phyloP scores from a whole-genome alignment of 2,113 vertebrate genomes.

The Calidris pugnax region DNA sequence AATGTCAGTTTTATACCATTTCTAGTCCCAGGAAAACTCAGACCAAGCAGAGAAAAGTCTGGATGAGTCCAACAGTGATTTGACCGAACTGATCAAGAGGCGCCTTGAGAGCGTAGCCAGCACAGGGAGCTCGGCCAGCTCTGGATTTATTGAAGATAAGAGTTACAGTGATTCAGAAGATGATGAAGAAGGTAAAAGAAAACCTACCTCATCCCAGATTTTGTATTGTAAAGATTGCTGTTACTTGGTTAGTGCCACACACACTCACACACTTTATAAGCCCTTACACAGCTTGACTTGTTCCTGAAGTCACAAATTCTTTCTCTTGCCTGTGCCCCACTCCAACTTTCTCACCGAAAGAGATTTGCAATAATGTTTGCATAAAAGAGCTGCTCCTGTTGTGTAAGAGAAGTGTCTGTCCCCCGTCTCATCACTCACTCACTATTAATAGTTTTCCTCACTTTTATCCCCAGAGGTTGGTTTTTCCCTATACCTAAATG shows the following conservation, averaged over 20 bases:
- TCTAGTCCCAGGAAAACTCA: slow-evolving; percentile 78
- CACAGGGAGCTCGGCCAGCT: slow-evolving; percentile 92
- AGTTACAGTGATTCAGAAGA: slow-evolving; percentile 94
- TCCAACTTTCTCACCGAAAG: neutral
- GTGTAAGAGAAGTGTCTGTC: neutral
- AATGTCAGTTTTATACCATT: neutral
- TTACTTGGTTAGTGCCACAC: neutral
- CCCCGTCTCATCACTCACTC: neutral
- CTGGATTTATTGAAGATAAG: slow-evolving; percentile 95
- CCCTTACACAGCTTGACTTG: neutral
- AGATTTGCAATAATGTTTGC: neutral
- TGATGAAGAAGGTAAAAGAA: slow-evolving; percentile 89
- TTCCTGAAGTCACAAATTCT: neutral
- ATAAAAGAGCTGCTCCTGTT: neutral
- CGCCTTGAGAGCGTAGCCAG: slow-evolving; percentile 92
- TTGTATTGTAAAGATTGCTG: neutral
- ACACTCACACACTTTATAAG: neutral
- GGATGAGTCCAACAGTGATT: slow-evolving; percentile 80
- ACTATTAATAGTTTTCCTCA: neutral
- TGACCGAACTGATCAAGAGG: slow-evolving; percentile 89
- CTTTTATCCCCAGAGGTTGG: neutral
- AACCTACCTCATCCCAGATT: neutral
- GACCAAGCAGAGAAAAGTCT: slow-evolving; percentile 77
- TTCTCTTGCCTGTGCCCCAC: neutral
- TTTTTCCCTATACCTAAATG: neutral